Percentiles rank a stretch among this genome's conserved stretches.
These are phyloP conservation scores for Clunio marinus DNA, from an alignment of 2,888 invertebrate genomes.

Conservation along the genomic window DNA sequence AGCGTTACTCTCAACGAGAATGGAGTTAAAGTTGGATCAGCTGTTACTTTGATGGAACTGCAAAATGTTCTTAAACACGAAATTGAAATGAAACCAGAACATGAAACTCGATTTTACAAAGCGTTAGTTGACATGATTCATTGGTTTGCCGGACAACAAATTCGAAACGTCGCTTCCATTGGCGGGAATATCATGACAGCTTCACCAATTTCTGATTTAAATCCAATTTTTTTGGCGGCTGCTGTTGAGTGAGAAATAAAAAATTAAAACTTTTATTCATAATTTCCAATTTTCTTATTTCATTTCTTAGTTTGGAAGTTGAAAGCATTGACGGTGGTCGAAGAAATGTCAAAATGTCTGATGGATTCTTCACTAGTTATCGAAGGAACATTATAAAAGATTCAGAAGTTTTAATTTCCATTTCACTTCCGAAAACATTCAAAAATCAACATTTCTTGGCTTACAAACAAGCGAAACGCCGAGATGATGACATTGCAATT, in stretches of 20 bases:
- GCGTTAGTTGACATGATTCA: conserved; percentile 78
- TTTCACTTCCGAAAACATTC: conserved; percentile 66
- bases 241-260: conserved; percentile 51
- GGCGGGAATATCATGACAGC: conserved; percentile 93
- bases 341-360: conserved; percentile 65
- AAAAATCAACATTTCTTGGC: conserved; percentile 68
- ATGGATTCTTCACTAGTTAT: conserved; percentile 75
- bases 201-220: conserved; percentile 95
- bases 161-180: conserved; percentile 86
- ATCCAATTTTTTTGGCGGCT: conserved; percentile 84
- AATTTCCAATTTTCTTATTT: conserved; percentile 52
- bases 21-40: conserved; percentile 71
- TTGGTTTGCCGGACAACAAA: conserved; percentile 94
- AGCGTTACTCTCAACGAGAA: conserved; percentile 54
- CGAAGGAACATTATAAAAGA: conserved; percentile 65
- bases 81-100: conserved; percentile 54
- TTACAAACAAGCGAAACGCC: conserved; percentile 78
- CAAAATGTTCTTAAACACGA: conserved; percentile 60
- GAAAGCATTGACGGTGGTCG: conserved; percentile 55
- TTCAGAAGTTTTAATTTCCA: conserved; percentile 68
- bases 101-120: conserved; percentile 61
- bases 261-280: not conserved
- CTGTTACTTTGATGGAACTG: conserved; percentile 71
- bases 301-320: conserved; percentile 56
- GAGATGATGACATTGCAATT: conserved; percentile 88